Conservation (phyloP, 2,113 vertebrate species). For the Zosterops lateralis region DNA sequence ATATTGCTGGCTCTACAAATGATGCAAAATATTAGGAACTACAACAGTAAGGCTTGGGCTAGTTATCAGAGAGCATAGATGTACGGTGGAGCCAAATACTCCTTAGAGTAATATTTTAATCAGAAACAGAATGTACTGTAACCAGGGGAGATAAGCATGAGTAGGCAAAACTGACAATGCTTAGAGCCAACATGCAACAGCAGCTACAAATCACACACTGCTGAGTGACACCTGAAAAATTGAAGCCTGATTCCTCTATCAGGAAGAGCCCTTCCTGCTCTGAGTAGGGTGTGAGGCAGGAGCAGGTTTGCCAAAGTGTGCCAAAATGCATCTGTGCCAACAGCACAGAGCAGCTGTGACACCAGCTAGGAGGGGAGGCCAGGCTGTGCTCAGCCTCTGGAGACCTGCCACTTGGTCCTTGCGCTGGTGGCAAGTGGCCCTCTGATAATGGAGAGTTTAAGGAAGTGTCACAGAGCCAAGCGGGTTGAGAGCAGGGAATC, state of each 20-base stretch:
- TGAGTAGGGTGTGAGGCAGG: background rate
- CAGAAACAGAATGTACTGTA: slow-evolving; percentile 21
- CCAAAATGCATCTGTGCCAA: background rate
- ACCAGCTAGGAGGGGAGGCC: background rate
- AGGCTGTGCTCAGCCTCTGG: background rate
- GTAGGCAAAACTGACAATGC: background rate
- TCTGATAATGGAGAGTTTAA: background rate
- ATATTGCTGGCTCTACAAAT: slow-evolving; percentile 9
- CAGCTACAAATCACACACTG: background rate
- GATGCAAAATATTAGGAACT: slow-evolving; percentile 34
- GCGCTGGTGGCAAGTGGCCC: background rate
- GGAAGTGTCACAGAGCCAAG: background rate
- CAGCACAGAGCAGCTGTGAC: background rate
- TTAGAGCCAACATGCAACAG: background rate
- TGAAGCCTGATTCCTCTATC: background rate
- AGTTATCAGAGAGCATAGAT: slow-evolving; percentile 2
- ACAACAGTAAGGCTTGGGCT: background rate
- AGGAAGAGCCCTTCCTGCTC: background rate
- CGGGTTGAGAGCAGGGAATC: background rate
- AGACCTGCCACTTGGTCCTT: background rate
- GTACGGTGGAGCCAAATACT: background rate
- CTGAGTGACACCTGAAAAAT: background rate
- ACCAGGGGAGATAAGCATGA: slow-evolving; percentile 27
- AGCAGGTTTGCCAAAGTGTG: background rate
- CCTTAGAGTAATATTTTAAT: slow-evolving; percentile 17